Base-by-base conservation (phyloP, 2,888 invertebrate genomes). In the Piscicola geometra region DNA sequence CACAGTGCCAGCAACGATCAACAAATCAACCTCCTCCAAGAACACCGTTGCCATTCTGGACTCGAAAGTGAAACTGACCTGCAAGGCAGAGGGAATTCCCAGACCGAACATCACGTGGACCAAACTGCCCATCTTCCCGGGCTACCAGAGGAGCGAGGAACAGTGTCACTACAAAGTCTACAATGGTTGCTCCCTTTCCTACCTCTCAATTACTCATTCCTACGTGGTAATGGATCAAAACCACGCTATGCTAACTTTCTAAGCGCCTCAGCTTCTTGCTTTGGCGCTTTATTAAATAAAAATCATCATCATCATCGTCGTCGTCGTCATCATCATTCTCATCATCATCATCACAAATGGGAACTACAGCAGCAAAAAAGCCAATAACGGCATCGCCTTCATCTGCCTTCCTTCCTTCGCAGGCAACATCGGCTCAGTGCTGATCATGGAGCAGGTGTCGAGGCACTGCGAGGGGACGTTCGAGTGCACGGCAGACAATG, bases 401-500 rank as follows among this genome's bases (percentile, higher is more conserved):
- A n/a, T n/a, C n/a, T n/a, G n/a, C n/a, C n/a, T n/a, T n/a, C 41
- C 41, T 15, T 41, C 15, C 41, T 15, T 41, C 41, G 15, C 41
- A 56, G 90, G 90, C 76, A 91, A 90, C 86, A 91, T 90, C 2
- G 93, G 93, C 79, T 90, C 90, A 78, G 88, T 88, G 78, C 86
- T 92, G 81, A 88, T 90, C 79, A 89, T 94, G 82, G 89, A 91
- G 87, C 90, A 91, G 78, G 89, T 94, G 82, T 92, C 93, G 83
- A 88, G 94, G 73, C 89, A 91, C 81, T 94, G 94, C 88, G 94
- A 93, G 91, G 94, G 93, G 50, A 91, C 92, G 36, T 94, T 93
- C 86, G 89, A 94, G 79, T 95, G 94, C 86, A 93, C 94, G 81
- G 94, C 94, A 75, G 91, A 90, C 82, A 94, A 94, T 85, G 93